A percentile compares a stretch with the other conserved stretches of the same genome.
Conservation (phyloP, 2,113 vertebrate species). For the Leucoraja erinaceus region DNA sequence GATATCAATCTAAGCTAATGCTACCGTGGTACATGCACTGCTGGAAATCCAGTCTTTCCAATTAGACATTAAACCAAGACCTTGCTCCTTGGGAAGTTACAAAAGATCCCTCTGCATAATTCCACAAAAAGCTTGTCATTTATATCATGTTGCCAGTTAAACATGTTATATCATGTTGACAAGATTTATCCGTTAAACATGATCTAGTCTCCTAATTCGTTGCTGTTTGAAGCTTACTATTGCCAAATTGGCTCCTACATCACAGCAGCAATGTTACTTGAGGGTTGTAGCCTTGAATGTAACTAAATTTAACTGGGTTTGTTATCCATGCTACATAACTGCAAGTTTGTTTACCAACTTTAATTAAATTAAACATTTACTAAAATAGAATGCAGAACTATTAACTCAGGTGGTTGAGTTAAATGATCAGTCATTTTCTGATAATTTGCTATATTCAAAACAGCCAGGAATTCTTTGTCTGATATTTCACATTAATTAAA, state of each 20-base stretch:
- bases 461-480: not conserved
- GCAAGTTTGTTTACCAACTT: not conserved
- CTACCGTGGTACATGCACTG: not conserved
- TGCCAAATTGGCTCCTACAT: not conserved
- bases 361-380: not conserved
- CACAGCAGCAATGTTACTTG: not conserved
- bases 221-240: not conserved
- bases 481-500: not conserved
- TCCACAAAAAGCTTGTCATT: not conserved
- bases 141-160: not conserved
- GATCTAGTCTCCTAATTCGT: not conserved
- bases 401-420: not conserved
- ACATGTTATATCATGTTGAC: not conserved
- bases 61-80: not conserved
- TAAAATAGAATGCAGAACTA: not conserved
- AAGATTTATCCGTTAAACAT: not conserved
- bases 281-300: not conserved
- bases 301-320: not conserved
- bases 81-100: too few species aligned
- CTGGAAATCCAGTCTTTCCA: not conserved
- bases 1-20: not conserved
- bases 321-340: not conserved
- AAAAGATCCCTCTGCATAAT: not conserved
- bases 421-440: not conserved
- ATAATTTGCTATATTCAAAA: not conserved